phyloP scores from a whole-genome alignment of 2,113 vertebrate species.

The Bubo bubo region DNA sequence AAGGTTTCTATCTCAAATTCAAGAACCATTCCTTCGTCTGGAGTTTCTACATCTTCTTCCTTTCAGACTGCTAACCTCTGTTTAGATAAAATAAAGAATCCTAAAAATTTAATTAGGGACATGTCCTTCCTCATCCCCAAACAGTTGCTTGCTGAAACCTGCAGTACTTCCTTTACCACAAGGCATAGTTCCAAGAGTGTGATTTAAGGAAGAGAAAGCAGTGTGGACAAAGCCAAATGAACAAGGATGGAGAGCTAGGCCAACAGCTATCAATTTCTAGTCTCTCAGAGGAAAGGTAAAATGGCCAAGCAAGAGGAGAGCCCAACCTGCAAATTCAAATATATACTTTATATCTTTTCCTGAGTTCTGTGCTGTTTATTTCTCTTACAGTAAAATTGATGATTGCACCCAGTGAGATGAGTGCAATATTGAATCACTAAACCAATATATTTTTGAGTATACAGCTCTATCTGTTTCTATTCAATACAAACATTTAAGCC shows the following conservation, averaged over 20 bases:
- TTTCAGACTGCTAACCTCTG: not conserved
- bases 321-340: not conserved
- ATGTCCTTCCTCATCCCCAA: not conserved
- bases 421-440: not conserved
- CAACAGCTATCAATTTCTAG: not conserved
- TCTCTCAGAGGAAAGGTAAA: not conserved
- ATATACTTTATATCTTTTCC: not conserved
- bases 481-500: not conserved
- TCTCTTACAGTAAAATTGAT: not conserved
- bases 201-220: not conserved
- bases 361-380: not conserved
- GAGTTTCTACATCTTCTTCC: not conserved
- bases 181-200: not conserved
- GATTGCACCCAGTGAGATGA: not conserved
- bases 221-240: not conserved
- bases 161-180: not conserved
- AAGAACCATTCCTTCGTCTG: not conserved
- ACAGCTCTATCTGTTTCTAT: not conserved
- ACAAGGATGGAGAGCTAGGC: not conserved
- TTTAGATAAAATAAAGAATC: not conserved
- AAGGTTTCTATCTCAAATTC: not conserved
- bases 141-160: not conserved
- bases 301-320: not conserved
- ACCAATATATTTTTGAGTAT: not conserved
- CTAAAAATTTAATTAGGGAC: not conserved